Base-by-base conservation (phyloP, 2,113 vertebrate genomes). In the Ictidomys tridecemlineatus region DNA sequence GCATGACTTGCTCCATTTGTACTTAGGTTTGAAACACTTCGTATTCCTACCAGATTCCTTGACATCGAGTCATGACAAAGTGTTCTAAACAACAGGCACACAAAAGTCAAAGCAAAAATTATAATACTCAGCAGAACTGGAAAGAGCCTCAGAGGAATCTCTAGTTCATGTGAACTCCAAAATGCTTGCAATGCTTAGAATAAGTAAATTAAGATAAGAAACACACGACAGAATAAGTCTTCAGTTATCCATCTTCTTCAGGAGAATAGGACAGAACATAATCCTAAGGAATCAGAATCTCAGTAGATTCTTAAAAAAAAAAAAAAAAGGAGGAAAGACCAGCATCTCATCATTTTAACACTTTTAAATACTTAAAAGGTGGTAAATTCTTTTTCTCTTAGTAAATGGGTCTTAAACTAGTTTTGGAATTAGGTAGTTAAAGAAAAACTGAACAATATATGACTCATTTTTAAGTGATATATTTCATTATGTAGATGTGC, bases 341-440 rank as follows among this genome's bases (percentile, higher is more conserved):
- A 73, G 72, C 51, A 86, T 20, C 12, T 85, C 14, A 91, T 51
- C 4, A 77, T 78, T 67, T 83, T 91, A 89, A 89, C 2, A 58
- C 7, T 51, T 79, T 32, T 82, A 63, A 58, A 82, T 69, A 85
- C 76, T 89, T 85, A 82, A 16, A 93, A 79, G 20, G 17, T 67
- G 34, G 51, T 61, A 17, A 39, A 1, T 79, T 90, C 4, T 76
- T 87, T 37, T 24, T 10, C 61, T 77, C 39, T 4, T 84, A 78
- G 5, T 24, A 70, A 89, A 92, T 89, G 26, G 8, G 18, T 42
- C 89, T 95, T 92, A 65, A 95, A 72, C 8, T 42, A 63, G 8
- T 82, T 61, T 74, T 32, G 85, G 37, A 78, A 63, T 93, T 92
- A 87, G 4, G 34, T 69, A 94, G 34, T 94, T 85, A 67, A 26